phyloP scores from a whole-genome alignment of 2,113 vertebrate species.

The Anser cygnoides region DNA sequence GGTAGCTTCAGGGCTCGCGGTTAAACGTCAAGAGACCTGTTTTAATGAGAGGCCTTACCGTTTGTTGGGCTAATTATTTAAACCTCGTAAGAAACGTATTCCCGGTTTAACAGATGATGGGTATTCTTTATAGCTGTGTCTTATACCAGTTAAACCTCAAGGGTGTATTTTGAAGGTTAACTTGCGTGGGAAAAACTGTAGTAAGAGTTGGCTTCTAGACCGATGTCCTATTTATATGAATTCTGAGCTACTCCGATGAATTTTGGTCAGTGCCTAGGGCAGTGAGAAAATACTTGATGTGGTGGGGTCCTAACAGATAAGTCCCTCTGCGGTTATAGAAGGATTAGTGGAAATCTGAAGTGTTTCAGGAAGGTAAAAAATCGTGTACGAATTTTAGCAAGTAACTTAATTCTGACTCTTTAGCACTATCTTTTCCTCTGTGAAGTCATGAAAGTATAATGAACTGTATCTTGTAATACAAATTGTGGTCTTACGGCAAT shows the following conservation, averaged over 20 bases:
- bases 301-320: background rate
- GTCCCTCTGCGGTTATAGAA: background rate
- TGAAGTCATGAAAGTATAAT: background rate
- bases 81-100: background rate
- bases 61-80: background rate
- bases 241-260: background rate
- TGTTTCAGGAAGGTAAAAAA: background rate
- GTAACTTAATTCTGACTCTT: background rate
- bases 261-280: background rate
- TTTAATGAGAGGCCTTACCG: background rate
- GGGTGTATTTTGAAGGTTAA: background rate
- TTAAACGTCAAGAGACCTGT: background rate
- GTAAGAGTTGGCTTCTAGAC: background rate
- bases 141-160: background rate
- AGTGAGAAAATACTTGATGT: background rate
- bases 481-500: background rate
- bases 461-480: background rate
- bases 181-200: background rate
- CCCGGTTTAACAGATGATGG: background rate
- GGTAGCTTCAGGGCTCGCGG: background rate
- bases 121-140: background rate
- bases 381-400: background rate
- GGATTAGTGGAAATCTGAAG: background rate
- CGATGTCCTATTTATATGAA: background rate
- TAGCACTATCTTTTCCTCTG: background rate